These are phyloP conservation scores for Myotis pilosus DNA, from an alignment of 2,797 vertebrate species.

Conservation along the genomic window DNA sequence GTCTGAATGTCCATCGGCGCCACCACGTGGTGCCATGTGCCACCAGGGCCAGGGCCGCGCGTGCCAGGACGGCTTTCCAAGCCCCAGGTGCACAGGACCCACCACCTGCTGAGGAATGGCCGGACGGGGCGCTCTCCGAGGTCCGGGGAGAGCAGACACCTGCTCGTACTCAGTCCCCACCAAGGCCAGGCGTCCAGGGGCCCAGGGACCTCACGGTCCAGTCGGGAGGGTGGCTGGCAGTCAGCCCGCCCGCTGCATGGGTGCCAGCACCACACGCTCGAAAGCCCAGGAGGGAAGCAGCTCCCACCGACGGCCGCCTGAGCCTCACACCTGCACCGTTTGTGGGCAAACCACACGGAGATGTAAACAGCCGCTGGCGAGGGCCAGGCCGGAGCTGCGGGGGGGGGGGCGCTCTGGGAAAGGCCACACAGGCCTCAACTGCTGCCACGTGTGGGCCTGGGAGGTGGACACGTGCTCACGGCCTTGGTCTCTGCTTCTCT, in stretches of 20 bases:
- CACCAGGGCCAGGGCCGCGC: fast-evolving
- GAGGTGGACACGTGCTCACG: background rate
- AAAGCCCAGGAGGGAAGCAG: too few species aligned
- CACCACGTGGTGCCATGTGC: background rate
- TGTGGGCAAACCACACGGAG: too few species aligned
- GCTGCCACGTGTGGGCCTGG: fast-evolving
- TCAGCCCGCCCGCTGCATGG: too few species aligned
- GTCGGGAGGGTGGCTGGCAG: too few species aligned
- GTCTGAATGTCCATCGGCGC: background rate
- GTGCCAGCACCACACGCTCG: too few species aligned
- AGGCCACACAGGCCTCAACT: background rate
- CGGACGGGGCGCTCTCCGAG: background rate
- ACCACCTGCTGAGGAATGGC: too few species aligned
- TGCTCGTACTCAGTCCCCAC: background rate
- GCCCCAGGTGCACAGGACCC: background rate
- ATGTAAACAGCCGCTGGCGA: too few species aligned
- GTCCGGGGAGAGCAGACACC: fast-evolving
- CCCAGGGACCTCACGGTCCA: background rate
- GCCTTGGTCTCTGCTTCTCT: fast-evolving
- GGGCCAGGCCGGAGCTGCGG: too few species aligned
- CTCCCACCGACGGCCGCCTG: too few species aligned
- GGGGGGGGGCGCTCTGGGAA: fast-evolving
- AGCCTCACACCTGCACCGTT: too few species aligned
- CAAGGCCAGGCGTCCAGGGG: background rate
- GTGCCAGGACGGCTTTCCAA: background rate